A percentile compares a stretch with the other conserved stretches of the same genome.
These are phyloP conservation scores for Lepisosteus osseus DNA, from an alignment of 2,113 vertebrate genomes.

Conservation along the genomic window DNA sequence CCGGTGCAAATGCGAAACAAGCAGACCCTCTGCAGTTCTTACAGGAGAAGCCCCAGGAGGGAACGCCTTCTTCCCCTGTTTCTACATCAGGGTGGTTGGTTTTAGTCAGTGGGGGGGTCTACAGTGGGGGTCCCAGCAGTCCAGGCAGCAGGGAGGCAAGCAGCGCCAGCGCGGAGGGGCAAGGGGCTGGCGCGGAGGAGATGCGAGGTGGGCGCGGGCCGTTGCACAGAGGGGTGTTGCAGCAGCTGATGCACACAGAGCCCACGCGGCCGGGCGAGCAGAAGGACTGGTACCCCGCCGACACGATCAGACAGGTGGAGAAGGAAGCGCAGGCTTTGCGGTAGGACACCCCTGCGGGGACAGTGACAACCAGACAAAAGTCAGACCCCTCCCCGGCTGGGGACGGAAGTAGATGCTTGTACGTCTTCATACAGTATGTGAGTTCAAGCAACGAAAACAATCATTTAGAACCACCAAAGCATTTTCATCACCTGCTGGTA, in stretches of 20 bases:
- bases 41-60: too few species aligned
- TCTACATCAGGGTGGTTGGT: not conserved
- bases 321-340: slow-evolving; percentile 47
- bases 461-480: too few species aligned
- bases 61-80: too few species aligned
- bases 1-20: too few species aligned
- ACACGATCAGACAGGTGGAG: slow-evolving; percentile 45
- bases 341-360: slow-evolving; percentile 37
- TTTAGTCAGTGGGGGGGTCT: not conserved
- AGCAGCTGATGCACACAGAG: slow-evolving; percentile 52
- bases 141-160: not conserved
- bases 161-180: slow-evolving; percentile 4
- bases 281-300: slow-evolving; percentile 47
- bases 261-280: slow-evolving; percentile 42
- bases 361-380: not conserved
- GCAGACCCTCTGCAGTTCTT: too few species aligned
- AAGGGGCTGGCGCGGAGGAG: slow-evolving; percentile 15
- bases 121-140: slow-evolving; percentile 3
- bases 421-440: too few species aligned
- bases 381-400: too few species aligned
- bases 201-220: slow-evolving; percentile 39
- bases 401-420: too few species aligned
- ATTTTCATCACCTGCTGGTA: too few species aligned
- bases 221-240: slow-evolving; percentile 46
- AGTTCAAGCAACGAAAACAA: too few species aligned